These are phyloP conservation scores for Ypsolopha scabrella DNA, from an alignment of 2,888 invertebrate species.

Conservation along the genomic window DNA sequence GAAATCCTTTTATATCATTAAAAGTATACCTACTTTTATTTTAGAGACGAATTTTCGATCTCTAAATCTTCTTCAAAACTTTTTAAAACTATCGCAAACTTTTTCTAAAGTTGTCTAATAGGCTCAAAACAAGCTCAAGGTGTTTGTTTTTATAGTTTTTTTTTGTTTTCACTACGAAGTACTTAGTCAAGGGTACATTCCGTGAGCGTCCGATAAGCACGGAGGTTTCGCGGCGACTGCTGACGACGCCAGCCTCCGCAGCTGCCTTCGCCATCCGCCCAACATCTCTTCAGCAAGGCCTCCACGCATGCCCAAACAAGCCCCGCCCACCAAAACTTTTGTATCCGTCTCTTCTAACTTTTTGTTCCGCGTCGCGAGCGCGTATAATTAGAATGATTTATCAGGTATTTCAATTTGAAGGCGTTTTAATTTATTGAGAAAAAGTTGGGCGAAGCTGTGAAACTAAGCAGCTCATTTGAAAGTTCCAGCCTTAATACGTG, in stretches of 20 bases:
- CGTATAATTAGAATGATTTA: not conserved
- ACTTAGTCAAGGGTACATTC: conserved; percentile 29
- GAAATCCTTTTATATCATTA: no score
- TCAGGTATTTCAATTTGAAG: not conserved
- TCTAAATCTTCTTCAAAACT: conserved; percentile 20
- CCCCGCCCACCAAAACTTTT: conserved; percentile 56
- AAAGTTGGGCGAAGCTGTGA: no score
- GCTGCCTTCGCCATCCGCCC: conserved; percentile 33
- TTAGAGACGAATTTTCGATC: conserved; percentile 24
- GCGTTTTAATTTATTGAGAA: no score
- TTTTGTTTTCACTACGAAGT: conserved; percentile 25
- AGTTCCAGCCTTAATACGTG: not conserved
- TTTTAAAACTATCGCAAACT: conserved; percentile 19
- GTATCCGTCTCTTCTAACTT: not conserved
- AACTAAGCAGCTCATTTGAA: not conserved
- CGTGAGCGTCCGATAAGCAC: conserved; percentile 47
- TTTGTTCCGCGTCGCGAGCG: not conserved
- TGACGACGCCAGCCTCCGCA: conserved; percentile 31
- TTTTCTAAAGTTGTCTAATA: conserved; percentile 2
- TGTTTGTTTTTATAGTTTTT: conserved; percentile 9
- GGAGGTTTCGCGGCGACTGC: conserved; percentile 51
- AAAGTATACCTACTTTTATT: not conserved
- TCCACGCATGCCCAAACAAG: conserved; percentile 39
- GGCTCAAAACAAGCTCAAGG: no score
- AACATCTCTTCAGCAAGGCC: conserved; percentile 47